Evolutionary conservation across 2,797 vertebrate genomes (phyloP), one percentile per base, ranked within the genome.

Genomic region (Sardinella longiceps): DNA sequence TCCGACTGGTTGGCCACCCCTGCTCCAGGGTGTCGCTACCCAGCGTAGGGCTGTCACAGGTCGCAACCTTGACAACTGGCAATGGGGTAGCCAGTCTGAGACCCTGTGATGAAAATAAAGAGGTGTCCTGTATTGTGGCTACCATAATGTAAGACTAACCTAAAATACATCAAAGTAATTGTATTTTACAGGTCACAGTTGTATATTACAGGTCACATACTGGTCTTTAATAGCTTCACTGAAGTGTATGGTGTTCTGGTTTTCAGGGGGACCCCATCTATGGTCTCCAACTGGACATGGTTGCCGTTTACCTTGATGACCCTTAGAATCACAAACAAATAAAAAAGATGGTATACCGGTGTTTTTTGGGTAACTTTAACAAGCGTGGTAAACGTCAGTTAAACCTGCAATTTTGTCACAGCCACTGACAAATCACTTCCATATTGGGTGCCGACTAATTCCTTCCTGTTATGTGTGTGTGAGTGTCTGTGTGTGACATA

Each of bases 1-100:
- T n/a, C n/a, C n/a, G n/a, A n/a, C n/a, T n/a, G n/a, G n/a, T n/a
- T n/a, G n/a, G n/a, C n/a, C n/a, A n/a, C n/a, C n/a, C n/a, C n/a
- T n/a, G n/a, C n/a, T n/a, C n/a, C n/a, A 30, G 60, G 11, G 60
- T 66, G 60, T 66, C 60, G 60, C 60, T 66, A 25, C 60, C 60
- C 10, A 30, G 11, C 60, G 14, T 30, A 66, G 60, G 11, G 60
- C 60, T 66, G 60, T 66, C 28, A 33, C 9, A 66, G 28, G 0
- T n/a, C n/a, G n/a, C 10, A 30, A 66, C 25, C 28, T 30, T 11
- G 9, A 30, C 28, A n/a, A 20, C 20, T 20, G 1, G 23, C 53
- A 53, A 53, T 28, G 60, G 60, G 28, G 60, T 11, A 30, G 60
- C 28, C 60, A 30, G 28, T 66, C 60, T 66, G 60, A 30, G 60